Base-by-base conservation (phyloP, 2,797 vertebrate species). In the Nannoperca obscura region DNA sequence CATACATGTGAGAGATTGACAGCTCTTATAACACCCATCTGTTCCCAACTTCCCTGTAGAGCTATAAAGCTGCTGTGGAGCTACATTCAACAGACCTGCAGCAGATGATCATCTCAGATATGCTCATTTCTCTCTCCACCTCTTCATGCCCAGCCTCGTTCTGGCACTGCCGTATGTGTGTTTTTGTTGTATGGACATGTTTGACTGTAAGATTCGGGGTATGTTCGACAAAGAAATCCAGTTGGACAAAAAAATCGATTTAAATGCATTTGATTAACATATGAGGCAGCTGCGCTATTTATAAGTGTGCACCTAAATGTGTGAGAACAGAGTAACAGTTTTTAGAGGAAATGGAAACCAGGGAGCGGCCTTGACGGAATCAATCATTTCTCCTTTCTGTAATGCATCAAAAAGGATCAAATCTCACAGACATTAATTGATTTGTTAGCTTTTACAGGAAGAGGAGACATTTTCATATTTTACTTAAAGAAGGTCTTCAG, bases 321-420 rank as follows among this genome's bases (percentile, higher is more conserved):
- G 62, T 50, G 63, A 87, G 71, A 71, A 62, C 1, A 22, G 64
- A 76, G 54, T 67, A 64, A 71, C 44, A 62, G 83, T 81, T 84
- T 80, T 77, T 74, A 72, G 57, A 61, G 76, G 50, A 88, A 89
- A 81, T 46, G 57, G 73, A 86, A 86, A 38, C 53, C 69, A 61
- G 66, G 44, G 57, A 57, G 62, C 3, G n/a, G 64, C 54, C 62
- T 69, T 20, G 1, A 22, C 54, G 24, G 42, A 85, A 80, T 86
- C 85, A 87, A 80, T 86, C 81, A 82, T 32, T 12, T 13, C 47
- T 72, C 38, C 58, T 84, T 84, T 81, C 44, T 76, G 46, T 77
- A 60, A 66, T 46, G 81, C 66, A 79, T 80, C 38, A 83, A 68
- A 88, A 76, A 81, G 53, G 47, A 87, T 86, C 50, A 62, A 80